Percentiles rank a stretch among this genome's conserved stretches.
Conservation (phyloP, 2,113 vertebrate genomes). For the Ptychochromis oligacanthus region DNA sequence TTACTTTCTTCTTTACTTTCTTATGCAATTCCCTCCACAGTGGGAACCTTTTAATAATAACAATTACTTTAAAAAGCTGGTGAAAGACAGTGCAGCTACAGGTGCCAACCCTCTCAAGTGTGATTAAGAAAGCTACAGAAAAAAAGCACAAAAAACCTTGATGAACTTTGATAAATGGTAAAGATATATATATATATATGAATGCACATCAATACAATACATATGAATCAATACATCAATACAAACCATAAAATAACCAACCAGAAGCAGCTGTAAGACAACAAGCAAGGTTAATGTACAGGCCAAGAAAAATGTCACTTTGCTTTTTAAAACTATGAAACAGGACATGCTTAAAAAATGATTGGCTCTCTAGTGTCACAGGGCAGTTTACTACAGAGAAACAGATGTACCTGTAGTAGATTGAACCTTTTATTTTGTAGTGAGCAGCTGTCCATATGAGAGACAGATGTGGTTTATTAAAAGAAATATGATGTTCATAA, state of each 20-base stretch:
- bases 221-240: too few species aligned
- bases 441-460: constrained; percentile 28
- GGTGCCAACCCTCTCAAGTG: not conserved
- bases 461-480: constrained; percentile 45
- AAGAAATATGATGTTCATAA: constrained; percentile 7
- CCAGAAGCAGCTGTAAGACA: not conserved
- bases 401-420: constrained; percentile 11
- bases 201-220: not conserved
- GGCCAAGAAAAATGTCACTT: not conserved
- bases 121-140: not conserved
- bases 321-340: not conserved
- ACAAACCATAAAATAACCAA: not conserved
- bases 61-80: not conserved
- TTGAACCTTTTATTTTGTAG: constrained; percentile 8
- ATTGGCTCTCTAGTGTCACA: not conserved
- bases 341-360: constrained; percentile 1
- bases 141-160: not conserved
- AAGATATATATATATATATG: not conserved
- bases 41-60: not conserved
- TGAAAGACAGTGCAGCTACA: not conserved
- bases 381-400: not conserved
- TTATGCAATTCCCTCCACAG: not conserved
- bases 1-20: not conserved
- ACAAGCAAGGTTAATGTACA: not conserved
- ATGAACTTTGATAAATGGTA: not conserved